These are phyloP conservation scores for Oryctolagus cuniculus DNA, from an alignment of 2,113 vertebrate genomes.

Conservation along the genomic window mOryCun1.1 NC_091453.1:121308501-121309000, in stretches of 20 bases:
- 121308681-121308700: conserved; percentile 50
- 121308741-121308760: not conserved
- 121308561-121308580: conserved; percentile 49
- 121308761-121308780: conserved; percentile 8
- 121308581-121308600: conserved; percentile 61
- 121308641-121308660: conserved; percentile 65
- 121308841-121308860: conserved; percentile 10
- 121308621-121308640: conserved; percentile 69
- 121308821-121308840: not conserved
- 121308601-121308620: conserved; percentile 50
- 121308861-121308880: not conserved
- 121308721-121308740: not conserved
- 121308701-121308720: conserved; percentile 39
- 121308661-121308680: conserved; percentile 56
- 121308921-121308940: not conserved
- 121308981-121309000: not conserved
- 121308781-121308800: conserved; percentile 20
- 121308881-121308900: not conserved
- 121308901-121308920: not conserved
- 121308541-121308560: not conserved
- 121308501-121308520: conserved; percentile 20
- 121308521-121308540: not conserved
- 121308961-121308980: not conserved
- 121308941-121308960: not conserved
- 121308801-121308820: not conserved